Evolutionary conservation across 2,888 invertebrate species (phyloP), one percentile per base, ranked within the genome.

Genomic region (Pinctada fucata): DNA sequence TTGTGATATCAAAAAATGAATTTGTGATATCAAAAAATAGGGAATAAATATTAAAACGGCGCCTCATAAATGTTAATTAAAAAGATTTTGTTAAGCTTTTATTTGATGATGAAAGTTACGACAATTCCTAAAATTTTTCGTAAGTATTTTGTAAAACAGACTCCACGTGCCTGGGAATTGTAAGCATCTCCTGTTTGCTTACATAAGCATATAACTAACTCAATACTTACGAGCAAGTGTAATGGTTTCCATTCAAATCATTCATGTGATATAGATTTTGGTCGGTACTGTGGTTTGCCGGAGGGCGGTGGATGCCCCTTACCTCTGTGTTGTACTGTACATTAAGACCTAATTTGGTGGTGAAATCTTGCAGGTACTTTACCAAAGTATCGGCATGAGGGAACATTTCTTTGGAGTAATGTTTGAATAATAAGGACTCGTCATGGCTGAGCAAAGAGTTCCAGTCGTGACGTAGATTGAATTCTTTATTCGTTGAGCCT

Each of bases 391-490:
- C 88, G 0, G 91, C 86, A 68, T 83, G 79, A 2, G 89, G 90
- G 76, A 91, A 92, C 84, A 89, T 88, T 49, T 87, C 85, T 70
- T 87, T 88, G 13, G 89, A 89, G 79, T 89, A 91, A 74, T 87
- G 85, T 10, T 82, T 84, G 72, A 90, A 84, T 45, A 77, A 82
- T 3, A 91, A 82, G 13, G 79, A 74, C 69, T 88, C 88, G 76
- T 92, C 89, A 79, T 93, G 89, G 68, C 90, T 90, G 52, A 93
- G 83, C 16, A 93, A 85, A 0, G 92, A 92, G 86, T 93, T 93
- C 93, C 93, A 93, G 85, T 93, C 93, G 79, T 93, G 93, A 2
- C 93, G 86, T 69, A 92, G 80, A 82, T 93, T 93, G 82, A 93
- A 93, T 82, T 93, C 93, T 52, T 87, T 86, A 86, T 93, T 93